Conservation (phyloP, 37 sponge, comb jelly and placozoan genomes). For the Tethya wilhelma region DNA sequence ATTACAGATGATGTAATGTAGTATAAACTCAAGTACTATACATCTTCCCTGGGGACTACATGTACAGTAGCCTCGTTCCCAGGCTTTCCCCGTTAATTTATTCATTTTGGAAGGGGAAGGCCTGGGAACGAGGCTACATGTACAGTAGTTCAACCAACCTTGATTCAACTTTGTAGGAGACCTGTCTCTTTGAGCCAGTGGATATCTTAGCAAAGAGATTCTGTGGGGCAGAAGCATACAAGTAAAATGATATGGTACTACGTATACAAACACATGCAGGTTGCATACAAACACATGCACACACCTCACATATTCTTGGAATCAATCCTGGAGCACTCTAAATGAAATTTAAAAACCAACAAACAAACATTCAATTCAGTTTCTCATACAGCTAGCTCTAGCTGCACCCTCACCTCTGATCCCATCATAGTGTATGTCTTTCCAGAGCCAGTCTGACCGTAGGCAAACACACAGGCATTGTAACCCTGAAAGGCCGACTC, state of each 20-base stretch:
- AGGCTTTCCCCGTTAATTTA: too few relatives aligned
- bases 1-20: too few relatives aligned
- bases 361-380: not conserved
- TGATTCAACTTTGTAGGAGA: slow-evolving; percentile 83
- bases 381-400: not conserved
- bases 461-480: slow-evolving; percentile 92
- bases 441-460: slow-evolving; percentile 93
- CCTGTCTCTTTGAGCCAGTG: slow-evolving; percentile 17
- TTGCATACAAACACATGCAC: not conserved
- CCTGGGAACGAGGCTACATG: not conserved
- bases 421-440: slow-evolving; percentile 97
- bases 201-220: slow-evolving; percentile 43
- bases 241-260: not conserved
- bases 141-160: slow-evolving; percentile 44
- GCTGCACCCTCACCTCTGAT: slow-evolving; percentile 43
- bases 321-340: slow-evolving; percentile 63
- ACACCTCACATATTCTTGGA: slow-evolving; percentile 84
- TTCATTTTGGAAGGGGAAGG: not conserved
- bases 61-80: not conserved
- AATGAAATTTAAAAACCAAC: too few relatives aligned
- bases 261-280: not conserved
- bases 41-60: too few relatives aligned
- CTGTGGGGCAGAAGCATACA: slow-evolving; percentile 5
- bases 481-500: slow-evolving; percentile 87
- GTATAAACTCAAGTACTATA: too few relatives aligned